Evolutionary conservation across 2,797 vertebrate species (phyloP).

Genomic region (Xiphophorus birchmanni): DNA sequence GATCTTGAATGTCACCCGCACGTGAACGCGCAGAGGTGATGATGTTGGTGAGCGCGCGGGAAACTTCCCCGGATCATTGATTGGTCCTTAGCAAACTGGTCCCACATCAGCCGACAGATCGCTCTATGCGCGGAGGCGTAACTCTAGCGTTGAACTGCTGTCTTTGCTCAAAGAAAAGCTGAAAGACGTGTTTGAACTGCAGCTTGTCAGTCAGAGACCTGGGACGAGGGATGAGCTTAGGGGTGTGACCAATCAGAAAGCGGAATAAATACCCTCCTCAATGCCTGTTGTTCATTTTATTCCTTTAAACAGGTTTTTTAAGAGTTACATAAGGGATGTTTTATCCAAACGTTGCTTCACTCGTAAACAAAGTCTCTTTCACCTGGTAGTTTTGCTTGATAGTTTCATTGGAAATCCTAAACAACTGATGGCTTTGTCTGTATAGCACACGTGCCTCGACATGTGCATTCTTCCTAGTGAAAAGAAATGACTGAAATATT

Average conservation of each 20-base stretch:
- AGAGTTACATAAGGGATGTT: neutral
- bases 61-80: slow-evolving; percentile 46
- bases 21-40: slow-evolving; percentile 5
- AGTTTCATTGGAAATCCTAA: neutral
- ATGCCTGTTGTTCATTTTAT: neutral
- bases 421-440: neutral
- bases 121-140: slow-evolving; percentile 26
- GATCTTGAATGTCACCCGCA: slow-evolving; percentile 52
- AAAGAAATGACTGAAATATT: neutral
- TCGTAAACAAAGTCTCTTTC: neutral
- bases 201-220: slow-evolving; percentile 41
- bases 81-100: slow-evolving; percentile 63
- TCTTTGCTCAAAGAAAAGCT: slow-evolving; percentile 12
- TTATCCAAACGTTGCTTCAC: neutral
- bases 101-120: slow-evolving; percentile 86
- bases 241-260: slow-evolving; percentile 79
- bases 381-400: neutral
- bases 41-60: neutral
- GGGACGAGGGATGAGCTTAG: slow-evolving; percentile 23
- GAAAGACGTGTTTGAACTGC: neutral
- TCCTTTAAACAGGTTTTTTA: neutral
- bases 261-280: slow-evolving; percentile 21
- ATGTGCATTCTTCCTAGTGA: neutral
- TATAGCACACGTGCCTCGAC: neutral
- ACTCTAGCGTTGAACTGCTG: slow-evolving; percentile 30